Base-by-base conservation (phyloP, 2,797 vertebrate species). In the Nannoperca australis region DNA sequence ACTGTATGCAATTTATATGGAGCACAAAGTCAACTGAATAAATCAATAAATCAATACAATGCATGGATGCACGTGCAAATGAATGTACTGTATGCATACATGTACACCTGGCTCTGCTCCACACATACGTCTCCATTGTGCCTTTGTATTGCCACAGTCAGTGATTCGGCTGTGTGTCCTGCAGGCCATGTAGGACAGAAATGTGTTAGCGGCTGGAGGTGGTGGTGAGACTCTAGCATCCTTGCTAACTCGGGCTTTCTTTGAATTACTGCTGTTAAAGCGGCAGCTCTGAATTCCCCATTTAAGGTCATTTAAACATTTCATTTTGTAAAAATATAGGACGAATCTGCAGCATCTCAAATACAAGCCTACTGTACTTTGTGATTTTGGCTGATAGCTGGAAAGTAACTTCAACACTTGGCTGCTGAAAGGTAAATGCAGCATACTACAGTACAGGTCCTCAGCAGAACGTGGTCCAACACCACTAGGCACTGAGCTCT, bases 391-490 rank as follows among this genome's bases (percentile, higher is more conserved):
- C 53, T 44, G 71, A 61, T 55, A 17, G 47, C 27, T 56, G 75
- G 71, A 71, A 86, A 78, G 54, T 24, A 66, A 58, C 73, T 58
- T 54, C 2, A 64, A 32, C 45, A 12, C 51, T 22, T 68, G 55
- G 66, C 44, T 0, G 44, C 54, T 38, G 32, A 24, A 76, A 71
- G 38, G 40, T 14, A 38, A 47, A 59, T 56, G 55, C 24, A 68
- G 67, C 69, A 51, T 66, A 70, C 53, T 36, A 65, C 65, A 65
- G 71, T 65, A 13, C 56, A 69, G 65, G 36, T 38, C 49, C 68
- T 56, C 50, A n/a, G 64, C 45, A 53, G 73, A 74, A 64, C 2
- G 18, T 13, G 20, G 17, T 49, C 73, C 78, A 70, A 42, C 54
- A 58, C 63, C 70, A 53, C 63, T 1, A 10, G 47, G 76, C 62